Base-by-base conservation (phyloP, 2,113 vertebrate species). In the Anolis carolinensis region DNA sequence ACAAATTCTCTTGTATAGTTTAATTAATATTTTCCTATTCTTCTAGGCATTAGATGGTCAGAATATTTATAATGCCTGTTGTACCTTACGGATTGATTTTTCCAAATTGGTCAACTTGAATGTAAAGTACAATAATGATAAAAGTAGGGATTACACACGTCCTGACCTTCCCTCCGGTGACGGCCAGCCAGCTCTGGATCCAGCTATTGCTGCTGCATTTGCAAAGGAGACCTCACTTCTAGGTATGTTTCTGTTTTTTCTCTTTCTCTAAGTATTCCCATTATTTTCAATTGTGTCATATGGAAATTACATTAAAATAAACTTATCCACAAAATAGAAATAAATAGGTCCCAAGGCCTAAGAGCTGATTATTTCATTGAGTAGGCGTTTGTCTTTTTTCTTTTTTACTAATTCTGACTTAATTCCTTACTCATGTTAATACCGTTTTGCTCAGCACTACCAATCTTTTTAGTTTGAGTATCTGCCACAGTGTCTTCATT, bases 81-180 rank as follows among this genome's bases (percentile, higher is more conserved):
- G 98, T 96, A 99, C 98, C 0, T 96, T 99, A 75, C 97, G 98
- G 89, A 99, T 99, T 90, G 98, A 99, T 96, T 99, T 99, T 96
- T 99, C 98, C 89, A 99, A 99, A 95, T 95, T 99, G 94, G 98
- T 99, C 92, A 99, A 99, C 95, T 97, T 99, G 89, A 99, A 99
- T 90, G 98, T 99, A 71, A 99, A 99, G 93, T 99, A 99, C 97
- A 99, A 99, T 97, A 99, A 99, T 0, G 98, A 99, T 93, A 99
- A 99, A 96, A 99, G 98, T 92, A 97, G 98, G 25, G 98, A 99
- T 93, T 99, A 99, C 93, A 99, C 98, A 6, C 96, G 98, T 88
- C 90, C 98, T 9, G 98, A 99, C 92, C 98, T 99, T 87, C 98
- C 98, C 0, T 98, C 98, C 44, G 98, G 98, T 2, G 98, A 99